phyloP scores from a whole-genome alignment of 2,888 invertebrate species.

The Anoplius nigerrimus region DNA sequence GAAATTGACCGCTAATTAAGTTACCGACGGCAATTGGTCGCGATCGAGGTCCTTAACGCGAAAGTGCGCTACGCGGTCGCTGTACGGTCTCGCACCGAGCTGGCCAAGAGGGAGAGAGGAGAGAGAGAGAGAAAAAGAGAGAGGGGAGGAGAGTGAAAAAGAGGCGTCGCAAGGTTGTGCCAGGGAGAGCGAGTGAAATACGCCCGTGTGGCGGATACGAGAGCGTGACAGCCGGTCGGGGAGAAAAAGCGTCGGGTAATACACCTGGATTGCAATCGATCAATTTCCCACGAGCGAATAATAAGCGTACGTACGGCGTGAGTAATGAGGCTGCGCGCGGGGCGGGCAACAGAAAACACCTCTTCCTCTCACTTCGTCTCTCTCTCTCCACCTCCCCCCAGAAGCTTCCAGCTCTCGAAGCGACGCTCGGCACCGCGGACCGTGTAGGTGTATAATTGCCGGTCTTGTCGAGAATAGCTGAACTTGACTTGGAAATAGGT shows the following conservation, averaged over 20 bases:
- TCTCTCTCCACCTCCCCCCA: constrained; percentile 6
- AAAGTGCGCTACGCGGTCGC: no score
- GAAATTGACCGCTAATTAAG: no score
- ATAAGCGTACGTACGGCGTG: constrained; percentile 21
- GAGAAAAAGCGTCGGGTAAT: constrained; percentile 3
- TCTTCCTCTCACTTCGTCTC: background rate
- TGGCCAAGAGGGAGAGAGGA: constrained; percentile 40
- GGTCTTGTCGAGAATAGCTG: constrained; percentile 38
- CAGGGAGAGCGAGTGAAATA: constrained; percentile 14
- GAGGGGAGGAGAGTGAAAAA: background rate
- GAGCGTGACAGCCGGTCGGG: background rate
- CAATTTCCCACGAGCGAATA: constrained; percentile 32
- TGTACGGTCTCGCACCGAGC: background rate
- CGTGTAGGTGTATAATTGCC: constrained; percentile 35
- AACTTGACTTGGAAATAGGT: constrained; percentile 53
- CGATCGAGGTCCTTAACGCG: no score
- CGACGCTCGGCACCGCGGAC: background rate
- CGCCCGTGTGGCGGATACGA: constrained; percentile 7
- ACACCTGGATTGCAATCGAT: constrained; percentile 27
- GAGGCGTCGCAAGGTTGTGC: background rate
- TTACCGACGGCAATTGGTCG: no score
- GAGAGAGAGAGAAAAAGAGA: constrained; percentile 3
- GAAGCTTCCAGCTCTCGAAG: background rate
- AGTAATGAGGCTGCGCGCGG: constrained; percentile 37
- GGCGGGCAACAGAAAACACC: no score